A percentile compares a stretch with the other conserved stretches of the same genome.
These are phyloP conservation scores for Macrophya annulata DNA, from an alignment of 2,888 invertebrate genomes.

Conservation along the genomic window DNA sequence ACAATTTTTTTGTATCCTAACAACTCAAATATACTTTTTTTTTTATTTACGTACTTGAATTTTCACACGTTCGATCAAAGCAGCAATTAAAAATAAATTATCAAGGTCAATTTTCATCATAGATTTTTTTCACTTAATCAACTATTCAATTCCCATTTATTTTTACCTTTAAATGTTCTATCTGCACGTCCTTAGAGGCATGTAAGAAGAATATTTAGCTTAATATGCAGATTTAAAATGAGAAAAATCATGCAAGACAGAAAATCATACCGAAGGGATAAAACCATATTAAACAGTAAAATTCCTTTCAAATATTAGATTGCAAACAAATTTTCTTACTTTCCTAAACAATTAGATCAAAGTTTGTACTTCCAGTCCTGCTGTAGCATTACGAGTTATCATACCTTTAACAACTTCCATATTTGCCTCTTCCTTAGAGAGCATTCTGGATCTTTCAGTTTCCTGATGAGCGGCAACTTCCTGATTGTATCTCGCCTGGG, in stretches of 20 bases:
- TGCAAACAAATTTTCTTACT: background rate
- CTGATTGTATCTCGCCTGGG: constrained; percentile 91
- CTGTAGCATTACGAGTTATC: constrained; percentile 34
- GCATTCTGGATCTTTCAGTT: constrained; percentile 91
- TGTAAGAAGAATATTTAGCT: constrained; percentile 78
- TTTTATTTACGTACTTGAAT: constrained; percentile 39
- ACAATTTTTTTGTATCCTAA: background rate
- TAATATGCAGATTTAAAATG: constrained; percentile 51
- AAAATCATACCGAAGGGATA: background rate
- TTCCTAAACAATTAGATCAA: no score
- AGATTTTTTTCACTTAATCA: constrained; percentile 16
- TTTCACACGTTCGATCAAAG: constrained; percentile 34
- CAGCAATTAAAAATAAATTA: constrained; percentile 60
- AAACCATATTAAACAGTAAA: no score
- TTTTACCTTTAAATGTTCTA: constrained; percentile 86
- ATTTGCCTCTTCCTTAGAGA: constrained; percentile 95
- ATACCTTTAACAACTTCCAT: constrained; percentile 95
- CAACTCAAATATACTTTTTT: background rate
- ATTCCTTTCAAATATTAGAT: background rate
- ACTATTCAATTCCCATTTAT: constrained; percentile 67
- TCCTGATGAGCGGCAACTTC: constrained; percentile 94
- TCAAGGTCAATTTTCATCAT: constrained; percentile 51
- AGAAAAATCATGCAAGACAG: background rate
- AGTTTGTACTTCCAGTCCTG: background rate
- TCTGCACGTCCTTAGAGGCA: constrained; percentile 86